phyloP scores from a whole-genome alignment of 2,888 invertebrate genomes.

The Leptopilina drosophilae region DNA sequence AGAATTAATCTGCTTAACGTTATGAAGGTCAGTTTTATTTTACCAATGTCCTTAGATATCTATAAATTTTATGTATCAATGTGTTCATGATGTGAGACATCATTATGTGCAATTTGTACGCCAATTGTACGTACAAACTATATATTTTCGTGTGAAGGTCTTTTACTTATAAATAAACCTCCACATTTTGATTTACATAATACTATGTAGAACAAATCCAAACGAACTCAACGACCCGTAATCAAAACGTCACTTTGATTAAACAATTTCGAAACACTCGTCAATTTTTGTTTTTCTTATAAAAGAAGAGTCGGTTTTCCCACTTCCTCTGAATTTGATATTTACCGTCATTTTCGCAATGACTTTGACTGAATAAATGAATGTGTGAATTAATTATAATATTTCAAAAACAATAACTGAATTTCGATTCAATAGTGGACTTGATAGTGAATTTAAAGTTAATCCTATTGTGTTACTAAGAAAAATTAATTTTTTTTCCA shows the following conservation, averaged over 20 bases:
- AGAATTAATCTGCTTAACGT: neutral
- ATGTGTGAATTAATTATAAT: too few species aligned
- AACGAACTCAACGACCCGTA: slow-evolving; percentile 27
- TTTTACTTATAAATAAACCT: slow-evolving; percentile 31
- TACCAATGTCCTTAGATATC: slow-evolving; percentile 2
- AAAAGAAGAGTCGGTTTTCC: neutral
- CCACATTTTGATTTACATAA: slow-evolving; percentile 28
- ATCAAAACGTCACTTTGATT: slow-evolving; percentile 19
- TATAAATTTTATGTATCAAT: neutral
- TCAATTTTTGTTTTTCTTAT: neutral
- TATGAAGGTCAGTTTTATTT: slow-evolving; percentile 17
- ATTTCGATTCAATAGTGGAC: too few species aligned
- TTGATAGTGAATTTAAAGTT: too few species aligned
- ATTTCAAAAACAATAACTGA: too few species aligned
- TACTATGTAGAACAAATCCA: slow-evolving; percentile 20
- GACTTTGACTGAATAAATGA: too few species aligned
- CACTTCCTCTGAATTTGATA: neutral
- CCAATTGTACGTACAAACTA: slow-evolving; percentile 25
- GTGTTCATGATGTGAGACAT: neutral
- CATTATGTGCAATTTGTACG: slow-evolving; percentile 17
- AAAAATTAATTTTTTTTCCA: slow-evolving; percentile 9
- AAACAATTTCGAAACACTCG: slow-evolving; percentile 10
- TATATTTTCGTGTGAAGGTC: slow-evolving; percentile 20
- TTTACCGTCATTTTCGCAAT: neutral
- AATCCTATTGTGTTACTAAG: too few species aligned